Evolutionary conservation across 1,140 invertebrate genomes (phyloP), one percentile per base, ranked within the genome.

Genomic region (Drosophila trapezifrons): DNA sequence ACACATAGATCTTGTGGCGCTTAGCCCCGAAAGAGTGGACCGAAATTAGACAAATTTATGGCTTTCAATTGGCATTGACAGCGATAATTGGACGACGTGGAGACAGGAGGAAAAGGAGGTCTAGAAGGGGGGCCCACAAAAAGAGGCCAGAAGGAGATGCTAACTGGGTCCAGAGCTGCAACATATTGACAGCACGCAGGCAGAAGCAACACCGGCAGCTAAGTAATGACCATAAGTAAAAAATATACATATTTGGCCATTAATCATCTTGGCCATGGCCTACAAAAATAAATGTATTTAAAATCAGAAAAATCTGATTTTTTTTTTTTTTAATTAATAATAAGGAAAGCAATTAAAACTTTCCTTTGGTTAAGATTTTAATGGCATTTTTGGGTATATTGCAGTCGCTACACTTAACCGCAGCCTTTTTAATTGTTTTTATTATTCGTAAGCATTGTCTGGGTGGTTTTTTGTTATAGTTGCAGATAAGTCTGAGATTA

Each of bases 1-100:
- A 52, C 42, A 51, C 27, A 32, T 4, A 59, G 52, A 55, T 59
- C 40, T 20, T 40, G 54, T 47, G 43, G 38, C 32, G 46, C 73
- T 32, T 18, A 46, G 59, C 32, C 49, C 29, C 29, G 29, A 15
- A 38, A 20, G 38, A 42, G 37, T 59, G 37, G 35, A 56, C 15
- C 20, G 12, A 55, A n/a, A 55, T 40, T 22, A 22, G 52, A 78
- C 35, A 78, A 83, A 81, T 81, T 74, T 83, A 83, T 78, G 75
- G 79, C 79, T 81, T 81, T 83, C 75, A 83, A 83, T 76, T 81
- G 79, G 62, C 75, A 81, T 64, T 78, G 79, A 78, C 79, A 67
- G 79, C 79, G 63, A 74, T 81, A 81, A 81, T 81, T 81, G 79
- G 67, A 55, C 42, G 63, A 43, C 27, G 71, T 74, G 73, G 43